Percentiles rank a stretch among this genome's conserved stretches.
Conservation (phyloP, 2,113 vertebrate species). For the Centropus bengalensis region DNA sequence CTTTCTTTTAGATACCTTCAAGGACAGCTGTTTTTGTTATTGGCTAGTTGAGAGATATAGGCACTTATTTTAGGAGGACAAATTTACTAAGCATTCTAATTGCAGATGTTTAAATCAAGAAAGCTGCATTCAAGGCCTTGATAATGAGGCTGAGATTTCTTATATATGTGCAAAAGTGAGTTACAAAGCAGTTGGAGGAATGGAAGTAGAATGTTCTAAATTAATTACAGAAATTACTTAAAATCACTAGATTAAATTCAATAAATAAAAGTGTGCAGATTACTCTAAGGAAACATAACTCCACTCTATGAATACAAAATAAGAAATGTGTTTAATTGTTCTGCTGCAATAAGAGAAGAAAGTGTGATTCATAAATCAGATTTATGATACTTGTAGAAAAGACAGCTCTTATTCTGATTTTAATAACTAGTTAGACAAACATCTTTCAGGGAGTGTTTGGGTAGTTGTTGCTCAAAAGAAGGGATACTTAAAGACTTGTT, state of each 20-base stretch:
- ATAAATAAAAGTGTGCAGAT: not conserved
- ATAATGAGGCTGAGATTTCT: conserved; percentile 1
- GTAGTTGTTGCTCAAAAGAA: not conserved
- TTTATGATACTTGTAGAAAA: not conserved
- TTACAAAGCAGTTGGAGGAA: not conserved
- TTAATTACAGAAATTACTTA: conserved; percentile 38
- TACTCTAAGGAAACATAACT: not conserved
- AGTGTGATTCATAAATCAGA: not conserved
- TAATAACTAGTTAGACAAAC: not conserved
- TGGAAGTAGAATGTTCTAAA: conserved; percentile 17
- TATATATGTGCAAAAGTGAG: not conserved
- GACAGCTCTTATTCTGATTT: not conserved
- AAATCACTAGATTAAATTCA: not conserved
- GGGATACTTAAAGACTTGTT: not conserved
- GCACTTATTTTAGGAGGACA: not conserved
- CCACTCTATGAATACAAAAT: not conserved
- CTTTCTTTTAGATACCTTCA: not conserved
- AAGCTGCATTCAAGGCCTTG: not conserved
- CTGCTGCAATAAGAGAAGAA: not conserved
- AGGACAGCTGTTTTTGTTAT: not conserved
- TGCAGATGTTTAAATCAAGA: not conserved
- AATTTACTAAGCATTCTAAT: not conserved
- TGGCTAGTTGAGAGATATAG: not conserved
- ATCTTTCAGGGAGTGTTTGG: not conserved
- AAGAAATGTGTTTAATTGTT: not conserved